phyloP scores from a whole-genome alignment of 2,113 vertebrate species.

The Girardinichthys multiradiatus region DNA sequence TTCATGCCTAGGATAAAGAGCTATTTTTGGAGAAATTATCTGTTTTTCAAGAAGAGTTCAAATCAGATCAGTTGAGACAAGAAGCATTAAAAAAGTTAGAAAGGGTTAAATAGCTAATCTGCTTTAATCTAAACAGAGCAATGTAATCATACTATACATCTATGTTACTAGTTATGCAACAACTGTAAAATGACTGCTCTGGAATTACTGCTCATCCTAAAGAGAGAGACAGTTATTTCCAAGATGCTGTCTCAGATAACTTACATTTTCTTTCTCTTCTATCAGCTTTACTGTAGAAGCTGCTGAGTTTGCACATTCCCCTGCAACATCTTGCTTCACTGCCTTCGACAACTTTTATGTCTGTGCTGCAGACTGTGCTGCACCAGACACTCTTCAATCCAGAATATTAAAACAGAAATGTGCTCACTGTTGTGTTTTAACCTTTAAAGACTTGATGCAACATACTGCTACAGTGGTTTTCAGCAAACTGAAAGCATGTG shows the following conservation, averaged over 20 bases:
- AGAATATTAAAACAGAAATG: conserved; percentile 9
- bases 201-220: background rate
- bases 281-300: conserved; percentile 11
- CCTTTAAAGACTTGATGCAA: background rate
- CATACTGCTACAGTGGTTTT: background rate
- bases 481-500: too few relatives aligned
- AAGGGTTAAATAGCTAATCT: background rate
- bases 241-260: conserved; percentile 4
- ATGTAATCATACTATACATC: background rate
- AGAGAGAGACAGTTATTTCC: background rate
- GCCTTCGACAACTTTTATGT: conserved; percentile 25
- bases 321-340: conserved; percentile 25
- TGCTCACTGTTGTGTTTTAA: conserved; percentile 22
- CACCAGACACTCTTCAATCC: conserved; percentile 12
- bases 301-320: conserved; percentile 43
- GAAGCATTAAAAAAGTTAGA: background rate
- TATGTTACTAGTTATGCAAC: background rate
- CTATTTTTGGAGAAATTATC: conserved; percentile 24
- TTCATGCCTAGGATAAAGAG: conserved; percentile 25
- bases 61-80: background rate
- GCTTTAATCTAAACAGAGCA: background rate
- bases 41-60: conserved; percentile 1
- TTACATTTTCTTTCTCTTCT: conserved; percentile 6
- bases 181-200: background rate
- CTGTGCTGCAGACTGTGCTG: conserved; percentile 17